phyloP scores from a whole-genome alignment of 1,140 invertebrate genomes.

The Aphelinus atriplicis region DNA sequence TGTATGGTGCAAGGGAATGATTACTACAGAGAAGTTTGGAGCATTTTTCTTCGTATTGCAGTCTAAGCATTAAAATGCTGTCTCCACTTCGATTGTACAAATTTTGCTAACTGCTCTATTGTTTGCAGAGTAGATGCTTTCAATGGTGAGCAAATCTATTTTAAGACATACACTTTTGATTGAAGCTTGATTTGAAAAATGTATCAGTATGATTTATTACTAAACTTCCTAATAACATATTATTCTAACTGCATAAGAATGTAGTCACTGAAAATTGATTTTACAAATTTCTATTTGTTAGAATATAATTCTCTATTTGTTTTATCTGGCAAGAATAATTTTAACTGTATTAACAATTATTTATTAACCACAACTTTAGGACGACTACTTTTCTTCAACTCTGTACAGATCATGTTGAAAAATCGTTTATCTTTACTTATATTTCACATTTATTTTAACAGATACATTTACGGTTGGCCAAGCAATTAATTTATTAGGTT shows the following conservation, averaged over 20 bases:
- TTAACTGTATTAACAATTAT: too few species aligned
- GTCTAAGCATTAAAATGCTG: slow-evolving; percentile 31
- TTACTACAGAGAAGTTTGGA: slow-evolving; percentile 33
- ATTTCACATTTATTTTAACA: slow-evolving; percentile 61
- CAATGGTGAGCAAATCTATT: slow-evolving; percentile 37
- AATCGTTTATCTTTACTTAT: neutral
- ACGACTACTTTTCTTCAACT: too few species aligned
- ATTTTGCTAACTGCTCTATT: slow-evolving; percentile 30
- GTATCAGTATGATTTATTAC: too few species aligned
- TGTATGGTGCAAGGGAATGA: slow-evolving; percentile 32
- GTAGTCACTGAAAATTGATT: too few species aligned
- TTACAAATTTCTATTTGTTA: too few species aligned
- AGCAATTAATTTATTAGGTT: slow-evolving; percentile 94
- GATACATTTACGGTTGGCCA: slow-evolving; percentile 95
- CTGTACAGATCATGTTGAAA: neutral
- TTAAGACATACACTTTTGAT: neutral
- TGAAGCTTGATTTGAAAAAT: too few species aligned
- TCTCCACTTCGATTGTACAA: slow-evolving; percentile 27
- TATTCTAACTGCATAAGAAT: too few species aligned
- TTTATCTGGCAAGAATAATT: too few species aligned
- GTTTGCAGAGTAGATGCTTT: slow-evolving; percentile 30
- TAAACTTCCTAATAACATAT: too few species aligned
- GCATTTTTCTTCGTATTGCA: slow-evolving; percentile 17
- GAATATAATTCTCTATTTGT: too few species aligned
- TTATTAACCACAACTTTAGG: too few species aligned